A percentile compares a stretch with the other conserved stretches of the same genome.
These are phyloP conservation scores for Dicyrtomina minuta DNA, from an alignment of 2,888 invertebrate species.

Conservation along the genomic window DNA sequence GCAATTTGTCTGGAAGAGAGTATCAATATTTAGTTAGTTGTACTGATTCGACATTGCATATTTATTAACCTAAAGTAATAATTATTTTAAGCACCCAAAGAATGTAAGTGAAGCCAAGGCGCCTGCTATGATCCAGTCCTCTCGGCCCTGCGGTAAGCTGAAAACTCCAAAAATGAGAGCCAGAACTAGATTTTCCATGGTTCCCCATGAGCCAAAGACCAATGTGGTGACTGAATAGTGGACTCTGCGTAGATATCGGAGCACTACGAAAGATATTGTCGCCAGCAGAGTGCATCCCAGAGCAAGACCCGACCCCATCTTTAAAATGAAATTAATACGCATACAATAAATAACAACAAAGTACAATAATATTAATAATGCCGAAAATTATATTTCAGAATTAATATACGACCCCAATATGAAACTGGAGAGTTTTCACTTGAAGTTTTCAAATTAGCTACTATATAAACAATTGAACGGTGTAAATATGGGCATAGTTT, in stretches of 20 bases:
- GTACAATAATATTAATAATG: not conserved
- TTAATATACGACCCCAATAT: no score
- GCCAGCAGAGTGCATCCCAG: slow-evolving; percentile 44
- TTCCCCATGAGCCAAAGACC: slow-evolving; percentile 45
- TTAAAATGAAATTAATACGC: not conserved
- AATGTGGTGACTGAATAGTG: slow-evolving; percentile 87
- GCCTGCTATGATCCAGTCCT: slow-evolving; percentile 40
- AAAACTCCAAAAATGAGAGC: slow-evolving; percentile 40
- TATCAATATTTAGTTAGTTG: not conserved
- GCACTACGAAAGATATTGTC: slow-evolving; percentile 65
- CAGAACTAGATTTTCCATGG: slow-evolving; percentile 39
- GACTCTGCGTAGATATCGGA: slow-evolving; percentile 79
- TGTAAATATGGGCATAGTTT: no score
- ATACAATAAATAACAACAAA: slow-evolving; percentile 3
- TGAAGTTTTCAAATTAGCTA: not conserved
- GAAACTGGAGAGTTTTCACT: no score
- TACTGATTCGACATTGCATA: not conserved
- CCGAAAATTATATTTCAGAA: not conserved
- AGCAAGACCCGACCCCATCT: slow-evolving; percentile 44
- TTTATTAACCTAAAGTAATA: no score
- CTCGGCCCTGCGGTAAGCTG: slow-evolving; percentile 28
- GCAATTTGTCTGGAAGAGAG: slow-evolving; percentile 90
- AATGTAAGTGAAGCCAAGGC: slow-evolving; percentile 62
- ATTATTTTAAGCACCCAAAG: slow-evolving; percentile 28
- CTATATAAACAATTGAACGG: no score